Base-by-base conservation (phyloP, 2,888 invertebrate species). In the Caradrina clavipalpis region DNA sequence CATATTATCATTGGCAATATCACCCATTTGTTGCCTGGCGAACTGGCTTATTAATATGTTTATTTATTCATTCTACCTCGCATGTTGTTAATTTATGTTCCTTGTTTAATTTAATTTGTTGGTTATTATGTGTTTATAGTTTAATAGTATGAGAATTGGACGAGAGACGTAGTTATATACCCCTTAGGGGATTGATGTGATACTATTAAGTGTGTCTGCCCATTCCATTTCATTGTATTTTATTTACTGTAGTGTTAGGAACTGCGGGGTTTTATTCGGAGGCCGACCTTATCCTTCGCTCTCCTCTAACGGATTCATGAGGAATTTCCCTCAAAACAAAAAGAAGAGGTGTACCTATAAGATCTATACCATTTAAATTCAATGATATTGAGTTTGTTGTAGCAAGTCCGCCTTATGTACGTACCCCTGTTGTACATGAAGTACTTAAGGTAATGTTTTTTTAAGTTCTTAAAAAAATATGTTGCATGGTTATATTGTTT, bases 51-150 rank as follows among this genome's bases (percentile, higher is more conserved):
- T 54, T 54, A 56, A 22, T 50, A 51, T 54, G 21, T 63, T 26
- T 64, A 70, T 45, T 22, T 64, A 74, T 51, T 49, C 54, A 45
- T 62, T 62, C 78, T 78, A 78, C 78, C 78, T 78, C 78, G 49
- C 59, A 69, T 69, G 64, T 77, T 69, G 73, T 77, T 77, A 62
- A 55, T 66, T 51, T 19, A 49, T 50, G 73, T 71, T 78, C 49
- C 53, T 78, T 42, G n/a, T 65, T 75, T 59, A 67, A 39, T 54
- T 63, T 74, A 69, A 17, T 67, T 58, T 35, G 47, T 75, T 26
- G 50, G 50, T 57, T 22, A 42, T 54, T 54, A 42, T 51, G 10
- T 21, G 42, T 26, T 56, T 60, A 54, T 66, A 17, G 19, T 55
- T 57, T 39, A 2, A 22, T 55, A 60, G 15, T 49, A n/a, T 57